These are phyloP conservation scores for Vespertilio murinus DNA, from an alignment of 2,797 vertebrate genomes.

Conservation along the genomic window DNA sequence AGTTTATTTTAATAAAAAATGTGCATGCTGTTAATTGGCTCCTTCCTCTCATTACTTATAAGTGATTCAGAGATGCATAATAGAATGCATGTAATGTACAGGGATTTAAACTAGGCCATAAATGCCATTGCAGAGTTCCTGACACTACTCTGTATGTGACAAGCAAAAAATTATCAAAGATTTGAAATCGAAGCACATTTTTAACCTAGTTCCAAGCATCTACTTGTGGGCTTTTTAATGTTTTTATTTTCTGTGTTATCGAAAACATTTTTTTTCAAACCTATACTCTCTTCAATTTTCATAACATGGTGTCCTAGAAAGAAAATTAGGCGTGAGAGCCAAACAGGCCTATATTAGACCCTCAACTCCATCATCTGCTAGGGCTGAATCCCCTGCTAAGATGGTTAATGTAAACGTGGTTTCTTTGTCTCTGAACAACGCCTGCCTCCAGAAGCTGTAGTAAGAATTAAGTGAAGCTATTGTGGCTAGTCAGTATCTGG, in stretches of 20 bases:
- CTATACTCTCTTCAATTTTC: neutral
- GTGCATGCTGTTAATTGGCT: neutral
- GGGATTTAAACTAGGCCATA: neutral
- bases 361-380: neutral
- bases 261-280: neutral
- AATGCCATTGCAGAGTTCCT: neutral
- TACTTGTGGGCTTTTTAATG: neutral
- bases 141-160: neutral
- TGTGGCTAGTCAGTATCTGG: neutral
- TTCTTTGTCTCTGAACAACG: constrained; percentile 1
- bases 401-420: neutral
- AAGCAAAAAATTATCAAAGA: constrained; percentile 14
- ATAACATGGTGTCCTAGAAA: neutral
- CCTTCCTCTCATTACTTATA: constrained; percentile 3
- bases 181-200: neutral
- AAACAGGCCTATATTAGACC: neutral
- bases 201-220: neutral
- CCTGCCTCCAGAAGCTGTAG: neutral
- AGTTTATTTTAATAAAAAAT: constrained; percentile 24
- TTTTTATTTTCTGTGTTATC: neutral
- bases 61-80: neutral
- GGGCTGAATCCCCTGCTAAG: neutral
- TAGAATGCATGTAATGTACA: neutral
- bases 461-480: constrained; percentile 10
- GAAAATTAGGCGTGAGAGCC: neutral